These are phyloP conservation scores for Andrena haemorrhoa DNA, from an alignment of 2,888 invertebrate genomes.

Conservation along the genomic window DNA sequence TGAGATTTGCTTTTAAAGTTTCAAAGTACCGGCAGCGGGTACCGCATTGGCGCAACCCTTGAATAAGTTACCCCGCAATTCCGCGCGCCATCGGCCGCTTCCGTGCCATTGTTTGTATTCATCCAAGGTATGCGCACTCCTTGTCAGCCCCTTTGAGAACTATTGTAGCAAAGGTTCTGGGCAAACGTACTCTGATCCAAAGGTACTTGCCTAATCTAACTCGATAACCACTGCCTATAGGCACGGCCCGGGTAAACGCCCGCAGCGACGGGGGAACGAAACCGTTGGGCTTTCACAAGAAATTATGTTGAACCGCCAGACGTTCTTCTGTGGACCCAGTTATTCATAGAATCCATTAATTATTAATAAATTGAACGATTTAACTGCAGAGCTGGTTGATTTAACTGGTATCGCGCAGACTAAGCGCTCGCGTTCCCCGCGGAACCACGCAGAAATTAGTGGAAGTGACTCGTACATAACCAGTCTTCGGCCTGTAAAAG, in stretches of 20 bases:
- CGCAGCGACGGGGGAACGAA: background rate
- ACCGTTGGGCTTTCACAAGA: constrained; percentile 3
- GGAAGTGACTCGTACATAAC: background rate
- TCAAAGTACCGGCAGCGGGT: constrained; percentile 51
- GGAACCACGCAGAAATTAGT: too few relatives aligned
- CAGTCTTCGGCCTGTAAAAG: background rate
- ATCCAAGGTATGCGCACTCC: constrained; percentile 65
- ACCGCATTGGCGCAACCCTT: constrained; percentile 63
- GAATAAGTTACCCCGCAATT: constrained; percentile 67
- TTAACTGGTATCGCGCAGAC: too few relatives aligned
- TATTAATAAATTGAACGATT: too few relatives aligned
- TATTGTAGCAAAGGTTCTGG: constrained; percentile 64
- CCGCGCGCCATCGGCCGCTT: constrained; percentile 61
- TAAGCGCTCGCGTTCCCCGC: too few relatives aligned
- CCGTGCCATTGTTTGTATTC: constrained; percentile 70
- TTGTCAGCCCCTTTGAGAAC: constrained; percentile 67
- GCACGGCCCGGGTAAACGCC: constrained; percentile 44
- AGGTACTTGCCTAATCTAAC: constrained; percentile 64
- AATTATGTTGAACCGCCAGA: constrained; percentile 17
- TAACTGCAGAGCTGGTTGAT: too few relatives aligned
- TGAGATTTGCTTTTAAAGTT: constrained; percentile 68
- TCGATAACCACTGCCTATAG: constrained; percentile 57
- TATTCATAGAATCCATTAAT: background rate
- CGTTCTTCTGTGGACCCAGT: background rate
- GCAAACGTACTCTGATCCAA: constrained; percentile 66